Evolutionary conservation across 1,140 invertebrate genomes (phyloP).

Genomic region (Drosophila pallidifrons): DNA sequence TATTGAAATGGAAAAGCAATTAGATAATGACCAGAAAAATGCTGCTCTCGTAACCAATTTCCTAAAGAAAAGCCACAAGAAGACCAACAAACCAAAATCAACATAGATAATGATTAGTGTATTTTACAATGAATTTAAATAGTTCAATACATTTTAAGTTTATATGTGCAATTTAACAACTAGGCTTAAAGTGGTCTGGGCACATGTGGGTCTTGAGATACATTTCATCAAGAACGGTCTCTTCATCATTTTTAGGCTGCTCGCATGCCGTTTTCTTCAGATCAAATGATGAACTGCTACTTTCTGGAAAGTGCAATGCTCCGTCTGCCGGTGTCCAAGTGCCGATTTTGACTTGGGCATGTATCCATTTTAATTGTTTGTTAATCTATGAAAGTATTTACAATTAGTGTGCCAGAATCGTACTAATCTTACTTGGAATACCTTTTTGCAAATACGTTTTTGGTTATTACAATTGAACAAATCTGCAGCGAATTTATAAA

Average conservation of each 20-base stretch:
- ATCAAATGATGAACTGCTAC: background rate
- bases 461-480: constrained; percentile 37
- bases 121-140: constrained; percentile 5
- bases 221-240: background rate
- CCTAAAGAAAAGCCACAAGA: constrained; percentile 23
- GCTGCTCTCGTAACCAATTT: constrained; percentile 31
- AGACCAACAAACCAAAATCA: constrained; percentile 22
- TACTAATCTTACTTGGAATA: background rate
- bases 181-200: constrained; percentile 56
- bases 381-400: constrained; percentile 45
- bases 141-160: constrained; percentile 10
- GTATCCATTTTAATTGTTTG: constrained; percentile 57
- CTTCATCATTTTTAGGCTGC: background rate
- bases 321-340: constrained; percentile 42
- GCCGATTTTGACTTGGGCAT: constrained; percentile 23
- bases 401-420: background rate
- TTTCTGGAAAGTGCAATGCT: constrained; percentile 13
- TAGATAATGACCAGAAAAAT: constrained; percentile 28
- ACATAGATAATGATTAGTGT: constrained; percentile 2
- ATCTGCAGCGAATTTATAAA: constrained; percentile 38
- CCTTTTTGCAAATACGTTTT: constrained; percentile 26
- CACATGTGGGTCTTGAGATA: constrained; percentile 7
- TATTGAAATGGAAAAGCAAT: constrained; percentile 31
- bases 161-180: constrained; percentile 29
- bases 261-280: constrained; percentile 8